phyloP scores from a whole-genome alignment of 2,797 vertebrate species.

The Onychomys torridus region DNA sequence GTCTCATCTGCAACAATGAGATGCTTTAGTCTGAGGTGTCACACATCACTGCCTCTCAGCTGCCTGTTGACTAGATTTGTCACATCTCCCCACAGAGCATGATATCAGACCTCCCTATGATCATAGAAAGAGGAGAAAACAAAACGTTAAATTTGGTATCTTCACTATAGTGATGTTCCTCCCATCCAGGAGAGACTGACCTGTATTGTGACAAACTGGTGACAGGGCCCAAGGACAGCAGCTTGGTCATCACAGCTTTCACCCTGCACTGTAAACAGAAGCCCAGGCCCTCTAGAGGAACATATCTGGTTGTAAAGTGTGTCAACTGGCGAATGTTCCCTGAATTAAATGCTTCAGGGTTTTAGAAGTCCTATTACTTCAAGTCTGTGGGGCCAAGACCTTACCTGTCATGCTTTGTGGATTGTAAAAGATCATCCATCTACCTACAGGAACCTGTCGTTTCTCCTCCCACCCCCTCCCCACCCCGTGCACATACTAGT shows the following conservation, averaged over 20 bases:
- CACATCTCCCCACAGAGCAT: neutral
- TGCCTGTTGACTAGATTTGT: neutral
- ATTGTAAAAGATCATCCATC: conserved; percentile 25
- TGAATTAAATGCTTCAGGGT: neutral
- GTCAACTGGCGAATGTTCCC: neutral
- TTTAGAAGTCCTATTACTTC: neutral
- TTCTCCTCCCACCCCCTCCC: too few species aligned
- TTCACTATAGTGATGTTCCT: neutral
- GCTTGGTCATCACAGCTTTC: neutral
- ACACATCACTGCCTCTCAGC: accelerated
- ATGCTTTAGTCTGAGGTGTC: neutral
- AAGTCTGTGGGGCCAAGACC: neutral
- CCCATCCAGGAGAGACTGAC: accelerated
- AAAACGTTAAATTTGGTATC: too few species aligned
- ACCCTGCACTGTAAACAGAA: neutral
- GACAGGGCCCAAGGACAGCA: neutral
- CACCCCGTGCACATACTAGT: neutral
- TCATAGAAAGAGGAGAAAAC: neutral
- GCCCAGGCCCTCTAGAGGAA: neutral
- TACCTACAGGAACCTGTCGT: neutral
- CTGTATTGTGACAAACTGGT: neutral
- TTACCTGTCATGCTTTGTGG: conserved; percentile 31
- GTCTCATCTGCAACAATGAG: neutral
- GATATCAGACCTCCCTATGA: neutral
- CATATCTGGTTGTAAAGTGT: neutral